phyloP scores from a whole-genome alignment of 2,113 vertebrate genomes.

The Sinocyclocheilus anophthalmus region DNA sequence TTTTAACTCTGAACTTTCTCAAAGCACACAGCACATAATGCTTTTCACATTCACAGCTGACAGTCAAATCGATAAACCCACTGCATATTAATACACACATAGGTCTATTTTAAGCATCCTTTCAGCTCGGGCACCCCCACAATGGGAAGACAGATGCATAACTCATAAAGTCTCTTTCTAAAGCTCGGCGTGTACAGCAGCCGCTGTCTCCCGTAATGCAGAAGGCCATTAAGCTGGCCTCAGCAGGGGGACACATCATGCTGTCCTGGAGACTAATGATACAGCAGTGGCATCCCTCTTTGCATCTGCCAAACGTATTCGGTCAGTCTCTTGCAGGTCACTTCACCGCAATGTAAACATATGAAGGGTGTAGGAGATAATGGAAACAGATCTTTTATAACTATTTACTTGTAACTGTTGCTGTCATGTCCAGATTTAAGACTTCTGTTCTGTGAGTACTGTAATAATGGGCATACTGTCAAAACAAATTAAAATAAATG shows the following conservation, averaged over 20 bases:
- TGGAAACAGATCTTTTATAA: not conserved
- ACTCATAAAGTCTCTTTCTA: slow-evolving; percentile 41
- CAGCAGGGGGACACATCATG: slow-evolving; percentile 28
- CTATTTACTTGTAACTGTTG: not conserved
- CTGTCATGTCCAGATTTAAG: not conserved
- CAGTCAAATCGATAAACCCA: slow-evolving; percentile 25
- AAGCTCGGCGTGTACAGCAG: not conserved
- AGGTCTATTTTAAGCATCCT: slow-evolving; percentile 42
- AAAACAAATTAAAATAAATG: not conserved
- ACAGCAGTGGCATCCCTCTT: slow-evolving; percentile 6
- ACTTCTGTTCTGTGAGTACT: not conserved
- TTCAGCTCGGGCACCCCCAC: slow-evolving; percentile 35
- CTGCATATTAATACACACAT: not conserved
- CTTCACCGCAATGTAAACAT: not conserved
- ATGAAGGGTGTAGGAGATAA: not conserved
- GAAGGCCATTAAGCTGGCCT: slow-evolving; percentile 38
- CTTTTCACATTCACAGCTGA: slow-evolving; percentile 41
- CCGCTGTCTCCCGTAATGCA: slow-evolving; percentile 31
- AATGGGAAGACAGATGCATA: slow-evolving; percentile 26
- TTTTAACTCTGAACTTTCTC: slow-evolving; percentile 18
- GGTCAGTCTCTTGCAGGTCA: slow-evolving; percentile 23
- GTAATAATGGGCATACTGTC: not conserved
- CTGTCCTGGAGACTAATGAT: slow-evolving; percentile 14
- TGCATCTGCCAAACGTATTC: slow-evolving; percentile 25
- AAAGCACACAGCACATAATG: slow-evolving; percentile 31